Conservation (phyloP, 1,140 invertebrate genomes). For the Solenopsis invicta region DNA sequence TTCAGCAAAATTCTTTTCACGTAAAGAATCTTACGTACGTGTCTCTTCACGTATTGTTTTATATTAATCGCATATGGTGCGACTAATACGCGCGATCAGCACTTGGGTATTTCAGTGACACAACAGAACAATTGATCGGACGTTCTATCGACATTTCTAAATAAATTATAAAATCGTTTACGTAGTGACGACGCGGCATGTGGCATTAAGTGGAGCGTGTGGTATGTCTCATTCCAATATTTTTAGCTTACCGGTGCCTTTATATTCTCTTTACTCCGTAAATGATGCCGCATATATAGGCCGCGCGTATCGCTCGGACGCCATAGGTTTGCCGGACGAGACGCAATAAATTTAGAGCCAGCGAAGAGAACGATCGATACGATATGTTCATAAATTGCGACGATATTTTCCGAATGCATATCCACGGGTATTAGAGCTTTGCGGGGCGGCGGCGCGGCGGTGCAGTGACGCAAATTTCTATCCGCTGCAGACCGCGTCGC, state of each 20-base stretch:
- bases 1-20: too few species aligned
- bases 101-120: not conserved
- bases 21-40: too few species aligned
- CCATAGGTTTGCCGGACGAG: too few species aligned
- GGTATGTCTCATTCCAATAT: not conserved
- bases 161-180: slow-evolving; percentile 46
- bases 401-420: not conserved
- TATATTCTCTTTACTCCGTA: not conserved
- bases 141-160: slow-evolving; percentile 18
- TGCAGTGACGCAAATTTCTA: slow-evolving; percentile 16
- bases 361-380: not conserved
- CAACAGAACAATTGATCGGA: slow-evolving; percentile 14
- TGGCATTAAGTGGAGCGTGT: not conserved
- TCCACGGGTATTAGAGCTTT: not conserved
- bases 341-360: not conserved
- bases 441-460: not conserved
- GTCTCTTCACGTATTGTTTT: too few species aligned
- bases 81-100: not conserved
- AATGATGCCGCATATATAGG: not conserved
- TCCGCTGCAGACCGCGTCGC: not conserved
- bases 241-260: not conserved
- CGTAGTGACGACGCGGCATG: not conserved
- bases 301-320: too few species aligned
- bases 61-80: not conserved
- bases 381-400: not conserved